A percentile compares a stretch with the other conserved stretches of the same genome.
Evolutionary conservation across 2,797 vertebrate species (phyloP).

Genomic region (Lagorchestes hirsutus): DNA sequence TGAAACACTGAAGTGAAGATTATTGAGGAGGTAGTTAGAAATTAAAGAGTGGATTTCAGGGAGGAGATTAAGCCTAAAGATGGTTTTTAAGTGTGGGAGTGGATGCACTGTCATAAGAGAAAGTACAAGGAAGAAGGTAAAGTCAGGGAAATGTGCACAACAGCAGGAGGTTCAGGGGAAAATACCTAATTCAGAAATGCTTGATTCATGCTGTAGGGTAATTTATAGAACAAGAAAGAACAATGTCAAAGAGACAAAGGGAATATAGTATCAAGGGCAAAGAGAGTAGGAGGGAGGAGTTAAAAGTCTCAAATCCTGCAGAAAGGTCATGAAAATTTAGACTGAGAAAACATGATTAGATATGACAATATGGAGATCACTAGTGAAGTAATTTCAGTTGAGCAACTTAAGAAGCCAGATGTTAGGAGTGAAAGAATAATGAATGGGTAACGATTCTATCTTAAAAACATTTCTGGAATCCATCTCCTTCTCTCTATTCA

Average conservation of each 20-base stretch:
- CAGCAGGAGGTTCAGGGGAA: not conserved
- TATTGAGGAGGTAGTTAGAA: not conserved
- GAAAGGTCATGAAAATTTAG: not conserved
- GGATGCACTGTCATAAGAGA: not conserved
- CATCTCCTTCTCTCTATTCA: not conserved
- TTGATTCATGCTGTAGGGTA: not conserved
- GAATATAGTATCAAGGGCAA: not conserved
- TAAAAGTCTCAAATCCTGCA: not conserved
- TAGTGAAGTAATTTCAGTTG: not conserved
- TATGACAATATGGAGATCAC: not conserved
- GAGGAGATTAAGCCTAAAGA: not conserved
- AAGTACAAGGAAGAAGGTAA: not conserved
- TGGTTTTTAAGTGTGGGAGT: not conserved
- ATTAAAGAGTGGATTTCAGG: constrained; percentile 1
- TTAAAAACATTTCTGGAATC: not conserved
- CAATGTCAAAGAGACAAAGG: not conserved
- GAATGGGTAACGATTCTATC: not conserved
- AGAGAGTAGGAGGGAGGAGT: not conserved
- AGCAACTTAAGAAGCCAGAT: not conserved
- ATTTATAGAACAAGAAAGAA: not conserved
- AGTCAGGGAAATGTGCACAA: too few species aligned
- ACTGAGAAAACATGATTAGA: not conserved
- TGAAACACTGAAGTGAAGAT: not conserved
- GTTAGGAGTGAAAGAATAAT: not conserved
- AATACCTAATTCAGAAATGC: not conserved